Percentiles rank a stretch among this genome's conserved stretches.
Evolutionary conservation across 1,140 invertebrate genomes (phyloP).

Genomic region (Melanaphis sacchari): DNA sequence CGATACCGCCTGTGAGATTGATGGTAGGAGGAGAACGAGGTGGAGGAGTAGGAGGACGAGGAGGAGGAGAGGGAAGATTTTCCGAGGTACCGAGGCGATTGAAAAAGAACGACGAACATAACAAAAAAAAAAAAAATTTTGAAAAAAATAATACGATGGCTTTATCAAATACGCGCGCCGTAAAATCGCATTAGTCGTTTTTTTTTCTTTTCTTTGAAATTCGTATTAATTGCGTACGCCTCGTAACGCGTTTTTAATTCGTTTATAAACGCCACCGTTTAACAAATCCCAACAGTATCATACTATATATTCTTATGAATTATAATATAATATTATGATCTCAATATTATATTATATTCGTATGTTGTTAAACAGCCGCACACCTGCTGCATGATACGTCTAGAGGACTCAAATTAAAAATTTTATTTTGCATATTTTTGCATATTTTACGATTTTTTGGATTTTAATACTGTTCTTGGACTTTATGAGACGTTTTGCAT

Average conservation of each 20-base stretch:
- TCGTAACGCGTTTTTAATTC: conserved; percentile 7
- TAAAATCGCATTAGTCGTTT: background rate
- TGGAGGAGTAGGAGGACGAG: background rate
- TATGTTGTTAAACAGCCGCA: background rate
- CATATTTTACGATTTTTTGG: too few relatives aligned
- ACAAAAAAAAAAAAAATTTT: background rate
- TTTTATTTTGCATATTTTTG: too few relatives aligned
- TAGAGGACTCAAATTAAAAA: too few relatives aligned
- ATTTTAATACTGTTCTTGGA: too few relatives aligned
- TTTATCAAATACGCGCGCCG: background rate
- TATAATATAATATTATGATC: background rate
- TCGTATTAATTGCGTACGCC: background rate
- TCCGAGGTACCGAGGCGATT: background rate
- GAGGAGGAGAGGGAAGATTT: background rate
- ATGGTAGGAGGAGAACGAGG: too few relatives aligned
- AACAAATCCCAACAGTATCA: background rate
- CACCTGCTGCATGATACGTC: too few relatives aligned
- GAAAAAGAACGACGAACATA: background rate
- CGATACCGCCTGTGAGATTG: background rate
- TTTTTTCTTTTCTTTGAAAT: background rate
- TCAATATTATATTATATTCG: background rate
- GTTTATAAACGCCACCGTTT: background rate
- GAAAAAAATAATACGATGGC: background rate
- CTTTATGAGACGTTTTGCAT: too few relatives aligned
- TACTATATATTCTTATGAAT: background rate